Percentiles rank a stretch among this genome's conserved stretches.
phyloP scores from a whole-genome alignment of 1,140 invertebrate genomes.

The Sarcophaga peregrina region DNA sequence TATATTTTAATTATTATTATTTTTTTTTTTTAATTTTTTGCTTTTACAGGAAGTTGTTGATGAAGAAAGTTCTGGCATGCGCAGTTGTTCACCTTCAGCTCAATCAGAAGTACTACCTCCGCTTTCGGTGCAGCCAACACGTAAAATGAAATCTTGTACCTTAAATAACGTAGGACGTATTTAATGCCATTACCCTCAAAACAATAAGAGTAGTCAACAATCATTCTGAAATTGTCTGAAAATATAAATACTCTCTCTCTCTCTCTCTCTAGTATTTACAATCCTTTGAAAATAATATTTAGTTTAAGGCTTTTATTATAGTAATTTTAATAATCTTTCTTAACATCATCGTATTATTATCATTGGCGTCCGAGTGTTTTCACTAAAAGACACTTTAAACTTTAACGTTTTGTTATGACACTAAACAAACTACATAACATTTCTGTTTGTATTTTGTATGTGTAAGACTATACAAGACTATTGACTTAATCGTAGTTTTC shows the following conservation, averaged over 20 bases:
- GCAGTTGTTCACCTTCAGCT: constrained; percentile 70
- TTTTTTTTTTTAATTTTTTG: constrained; percentile 45
- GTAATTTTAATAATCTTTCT: background rate
- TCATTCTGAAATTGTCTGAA: background rate
- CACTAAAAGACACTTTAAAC: constrained; percentile 24
- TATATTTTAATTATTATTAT: background rate
- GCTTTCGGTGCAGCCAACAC: constrained; percentile 83
- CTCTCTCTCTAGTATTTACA: background rate
- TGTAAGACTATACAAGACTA: background rate
- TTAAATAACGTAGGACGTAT: constrained; percentile 63
- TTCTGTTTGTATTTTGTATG: background rate
- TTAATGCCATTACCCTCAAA: background rate
- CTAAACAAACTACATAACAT: constrained; percentile 1
- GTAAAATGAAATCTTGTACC: constrained; percentile 76
- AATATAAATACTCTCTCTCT: constrained; percentile 28
- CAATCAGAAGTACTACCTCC: constrained; percentile 76
- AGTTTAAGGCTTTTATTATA: background rate
- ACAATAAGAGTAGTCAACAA: background rate
- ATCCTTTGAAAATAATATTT: background rate
- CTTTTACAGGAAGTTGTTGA: constrained; percentile 73
- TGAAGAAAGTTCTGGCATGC: constrained; percentile 68
- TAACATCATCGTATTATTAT: background rate
- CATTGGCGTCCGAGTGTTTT: constrained; percentile 34
- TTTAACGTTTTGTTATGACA: background rate
- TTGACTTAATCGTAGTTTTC: background rate